Evolutionary conservation across 2,888 invertebrate species (phyloP).

Genomic region (Spisula solida): DNA sequence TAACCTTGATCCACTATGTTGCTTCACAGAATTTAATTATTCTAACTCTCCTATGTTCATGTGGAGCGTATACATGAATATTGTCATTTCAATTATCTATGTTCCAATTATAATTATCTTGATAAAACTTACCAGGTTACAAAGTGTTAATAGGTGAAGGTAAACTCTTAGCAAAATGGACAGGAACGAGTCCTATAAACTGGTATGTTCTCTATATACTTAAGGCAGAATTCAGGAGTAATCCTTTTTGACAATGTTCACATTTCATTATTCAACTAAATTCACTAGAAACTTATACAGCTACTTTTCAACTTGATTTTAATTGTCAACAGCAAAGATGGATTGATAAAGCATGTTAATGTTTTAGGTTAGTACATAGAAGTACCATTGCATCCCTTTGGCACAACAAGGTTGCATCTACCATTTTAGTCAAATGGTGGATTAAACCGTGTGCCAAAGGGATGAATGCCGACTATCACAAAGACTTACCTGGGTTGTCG

Average conservation of each 20-base stretch:
- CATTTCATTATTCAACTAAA: too few relatives aligned
- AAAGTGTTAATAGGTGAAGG: not conserved
- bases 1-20: not conserved
- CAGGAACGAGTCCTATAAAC: too few relatives aligned
- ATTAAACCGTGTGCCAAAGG: too few relatives aligned
- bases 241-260: too few relatives aligned
- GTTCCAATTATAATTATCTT: not conserved
- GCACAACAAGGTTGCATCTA: too few relatives aligned
- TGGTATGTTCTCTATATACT: not conserved
- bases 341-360: not conserved
- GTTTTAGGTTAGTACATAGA: too few relatives aligned
- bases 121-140: not conserved
- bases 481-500: conserved; percentile 83
- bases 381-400: too few relatives aligned
- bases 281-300: too few relatives aligned
- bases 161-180: not conserved
- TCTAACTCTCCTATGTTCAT: not conserved
- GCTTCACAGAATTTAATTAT: not conserved
- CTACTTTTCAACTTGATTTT: too few relatives aligned
- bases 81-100: not conserved
- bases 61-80: not conserved
- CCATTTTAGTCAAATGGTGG: too few relatives aligned
- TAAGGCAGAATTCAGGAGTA: too few relatives aligned
- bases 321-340: not conserved
- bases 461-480: not conserved